Evolutionary conservation across 2,797 vertebrate genomes (phyloP), one percentile per base, ranked within the genome.

Genomic region (Acropternis orthonyx): DNA sequence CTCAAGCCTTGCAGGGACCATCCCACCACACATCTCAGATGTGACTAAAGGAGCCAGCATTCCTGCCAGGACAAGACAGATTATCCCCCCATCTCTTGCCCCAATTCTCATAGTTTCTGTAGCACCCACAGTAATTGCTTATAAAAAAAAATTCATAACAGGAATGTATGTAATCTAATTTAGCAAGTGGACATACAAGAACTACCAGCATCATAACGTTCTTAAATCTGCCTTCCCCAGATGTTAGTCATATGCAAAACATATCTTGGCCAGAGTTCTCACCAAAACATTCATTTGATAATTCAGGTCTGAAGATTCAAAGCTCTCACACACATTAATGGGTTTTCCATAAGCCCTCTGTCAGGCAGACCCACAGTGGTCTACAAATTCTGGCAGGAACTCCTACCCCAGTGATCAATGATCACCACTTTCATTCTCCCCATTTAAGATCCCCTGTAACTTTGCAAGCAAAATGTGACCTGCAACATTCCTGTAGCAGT

Each of bases 141-240:
- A 68, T 26, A 54, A 72, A 89, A 83, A 71, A 63, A 44, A 63
- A 22, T 10, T 22, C 71, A 3, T 49, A 77, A 56, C 56, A 94
- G n/a, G 26, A 84, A 81, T 26, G 19, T 37, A 48, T 66, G 89
- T 86, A 78, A 81, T 66, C 39, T 66, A 80, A 84, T 63, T 89
- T 72, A 92, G 51, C 21, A 73, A 89, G 51, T 19, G 44, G 69
- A 86, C 66, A 63, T 34, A 67, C 10, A 86, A 85, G 69, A 83
- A 88, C 36, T 36, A 81, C 39, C 79, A 81, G 44, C 37, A 76
- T 28, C 82, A n/a, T 78, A 44, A 27, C 0, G 14, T 5, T 81
- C 76, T 78, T 41, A 75, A 66, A 92, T 59, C 73, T 89, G 66
- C 72, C 51, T 88, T 91, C 92, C 66, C 66, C 76, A 91, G 87